phyloP scores from a whole-genome alignment of 2,113 vertebrate species.

The Prionailurus bengalensis region DNA sequence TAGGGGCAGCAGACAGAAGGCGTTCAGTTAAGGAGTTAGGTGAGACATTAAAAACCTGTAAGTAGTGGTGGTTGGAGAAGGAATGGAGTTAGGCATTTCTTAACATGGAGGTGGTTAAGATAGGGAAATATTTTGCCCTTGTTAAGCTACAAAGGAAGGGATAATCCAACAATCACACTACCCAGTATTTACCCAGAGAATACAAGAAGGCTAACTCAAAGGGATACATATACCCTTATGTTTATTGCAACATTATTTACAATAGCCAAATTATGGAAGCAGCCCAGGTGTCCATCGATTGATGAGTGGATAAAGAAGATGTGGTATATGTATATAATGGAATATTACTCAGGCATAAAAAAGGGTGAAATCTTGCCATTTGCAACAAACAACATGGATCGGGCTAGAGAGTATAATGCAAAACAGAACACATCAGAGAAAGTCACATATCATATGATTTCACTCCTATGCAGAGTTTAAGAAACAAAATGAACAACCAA shows the following conservation, averaged over 20 bases:
- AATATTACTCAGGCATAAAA: neutral
- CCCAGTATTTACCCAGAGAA: neutral
- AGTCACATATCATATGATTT: neutral
- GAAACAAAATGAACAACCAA: neutral
- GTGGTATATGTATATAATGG: neutral
- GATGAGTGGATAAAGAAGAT: neutral
- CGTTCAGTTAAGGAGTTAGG: neutral
- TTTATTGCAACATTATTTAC: neutral
- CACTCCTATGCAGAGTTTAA: neutral
- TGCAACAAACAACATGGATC: neutral
- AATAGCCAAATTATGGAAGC: neutral
- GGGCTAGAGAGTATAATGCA: neutral
- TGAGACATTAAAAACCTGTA: slow-evolving; percentile 11
- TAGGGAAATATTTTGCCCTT: slow-evolving; percentile 7
- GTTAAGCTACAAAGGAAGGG: neutral
- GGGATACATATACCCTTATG: neutral
- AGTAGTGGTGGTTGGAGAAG: neutral
- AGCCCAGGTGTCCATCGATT: neutral
- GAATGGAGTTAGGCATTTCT: neutral
- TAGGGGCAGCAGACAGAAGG: neutral
- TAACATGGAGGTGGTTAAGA: neutral
- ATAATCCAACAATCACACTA: neutral
- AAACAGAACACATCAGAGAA: neutral
- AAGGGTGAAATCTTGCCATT: neutral
- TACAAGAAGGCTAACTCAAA: neutral